These are phyloP conservation scores for Puma concolor DNA, from an alignment of 2,113 vertebrate species.

Conservation along the genomic window DNA sequence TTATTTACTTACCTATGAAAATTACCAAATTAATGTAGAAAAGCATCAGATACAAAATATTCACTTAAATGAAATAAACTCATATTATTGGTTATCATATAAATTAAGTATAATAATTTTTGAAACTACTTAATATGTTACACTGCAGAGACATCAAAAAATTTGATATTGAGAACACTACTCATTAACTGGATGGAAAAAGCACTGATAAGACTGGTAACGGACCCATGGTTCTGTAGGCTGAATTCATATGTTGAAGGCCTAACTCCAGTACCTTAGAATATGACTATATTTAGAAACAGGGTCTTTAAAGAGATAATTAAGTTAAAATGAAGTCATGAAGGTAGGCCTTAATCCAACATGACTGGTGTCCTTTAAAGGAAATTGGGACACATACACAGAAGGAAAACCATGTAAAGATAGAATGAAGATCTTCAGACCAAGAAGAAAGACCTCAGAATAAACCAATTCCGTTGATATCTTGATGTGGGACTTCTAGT, in stretches of 20 bases:
- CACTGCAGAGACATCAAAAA: not conserved
- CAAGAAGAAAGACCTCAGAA: not conserved
- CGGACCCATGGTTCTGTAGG: not conserved
- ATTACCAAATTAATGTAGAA: not conserved
- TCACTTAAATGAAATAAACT: not conserved
- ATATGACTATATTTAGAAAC: not conserved
- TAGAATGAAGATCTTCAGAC: too few relatives aligned
- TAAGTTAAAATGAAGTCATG: not conserved
- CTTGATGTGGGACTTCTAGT: not conserved
- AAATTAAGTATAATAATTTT: not conserved
- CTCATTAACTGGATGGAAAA: not conserved
- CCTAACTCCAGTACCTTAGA: not conserved
- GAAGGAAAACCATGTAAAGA: too few relatives aligned
- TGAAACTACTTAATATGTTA: not conserved
- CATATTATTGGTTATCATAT: not conserved
- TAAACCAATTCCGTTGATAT: not conserved
- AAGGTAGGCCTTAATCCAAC: not conserved
- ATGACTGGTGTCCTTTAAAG: too few relatives aligned
- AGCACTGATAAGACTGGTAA: not conserved
- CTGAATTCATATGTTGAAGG: not conserved
- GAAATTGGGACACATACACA: too few relatives aligned
- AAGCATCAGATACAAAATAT: slow-evolving; percentile 4
- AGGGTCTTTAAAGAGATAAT: not conserved
- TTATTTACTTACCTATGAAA: not conserved
- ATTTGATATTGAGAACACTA: not conserved